A percentile compares a stretch with the other conserved stretches of the same genome.
phyloP scores from a whole-genome alignment of 2,888 invertebrate genomes.

The Saturnia japonica region DNA sequence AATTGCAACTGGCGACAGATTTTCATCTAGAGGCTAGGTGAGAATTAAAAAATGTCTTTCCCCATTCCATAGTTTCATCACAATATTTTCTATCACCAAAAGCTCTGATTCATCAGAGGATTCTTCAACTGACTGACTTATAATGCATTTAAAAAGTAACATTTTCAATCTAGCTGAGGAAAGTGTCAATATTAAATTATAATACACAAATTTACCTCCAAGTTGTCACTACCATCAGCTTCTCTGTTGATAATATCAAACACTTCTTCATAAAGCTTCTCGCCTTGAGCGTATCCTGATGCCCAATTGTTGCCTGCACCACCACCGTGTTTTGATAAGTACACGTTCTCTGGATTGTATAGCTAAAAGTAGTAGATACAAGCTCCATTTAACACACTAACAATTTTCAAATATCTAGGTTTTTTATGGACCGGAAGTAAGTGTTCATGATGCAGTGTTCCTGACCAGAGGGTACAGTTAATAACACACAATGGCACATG shows the following conservation, averaged over 20 bases:
- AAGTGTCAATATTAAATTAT: background rate
- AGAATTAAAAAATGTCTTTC: no score
- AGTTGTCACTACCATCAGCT: slow-evolving; percentile 98
- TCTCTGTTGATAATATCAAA: slow-evolving; percentile 99
- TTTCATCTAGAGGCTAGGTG: no score
- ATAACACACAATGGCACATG: background rate
- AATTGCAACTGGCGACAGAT: no score
- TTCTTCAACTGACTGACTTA: no score
- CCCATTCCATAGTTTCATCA: no score
- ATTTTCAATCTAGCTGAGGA: no score
- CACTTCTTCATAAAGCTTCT: slow-evolving; percentile 95
- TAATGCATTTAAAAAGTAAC: no score
- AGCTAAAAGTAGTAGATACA: slow-evolving; percentile 77
- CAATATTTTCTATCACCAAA: no score
- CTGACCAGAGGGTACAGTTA: background rate
- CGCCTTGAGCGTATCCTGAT: slow-evolving; percentile 96
- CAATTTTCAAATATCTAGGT: background rate
- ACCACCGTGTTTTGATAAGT: slow-evolving; percentile 97
- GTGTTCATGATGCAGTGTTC: background rate
- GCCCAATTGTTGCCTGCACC: slow-evolving; percentile 99
- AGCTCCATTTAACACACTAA: background rate
- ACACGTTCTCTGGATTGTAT: slow-evolving; percentile 99
- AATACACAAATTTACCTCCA: slow-evolving; percentile 85
- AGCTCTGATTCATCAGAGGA: no score
- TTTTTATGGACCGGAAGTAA: background rate